Conservation (phyloP, 2,797 vertebrate genomes). For the Eremophila alpestris region DNA sequence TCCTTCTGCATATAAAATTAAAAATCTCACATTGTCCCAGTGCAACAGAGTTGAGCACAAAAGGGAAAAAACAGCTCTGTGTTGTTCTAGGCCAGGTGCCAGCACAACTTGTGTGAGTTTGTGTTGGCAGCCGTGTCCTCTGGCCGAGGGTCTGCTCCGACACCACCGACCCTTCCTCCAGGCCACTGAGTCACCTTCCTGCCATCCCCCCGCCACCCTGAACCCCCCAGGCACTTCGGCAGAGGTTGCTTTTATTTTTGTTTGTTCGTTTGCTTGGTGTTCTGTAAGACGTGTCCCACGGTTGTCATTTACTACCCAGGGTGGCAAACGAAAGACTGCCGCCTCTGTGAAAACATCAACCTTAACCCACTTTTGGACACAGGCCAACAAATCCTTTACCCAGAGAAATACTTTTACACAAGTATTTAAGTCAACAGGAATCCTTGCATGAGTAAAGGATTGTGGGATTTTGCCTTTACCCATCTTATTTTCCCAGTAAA, state of each 20-base stretch:
- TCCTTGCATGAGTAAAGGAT: slow-evolving; percentile 30
- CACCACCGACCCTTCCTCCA: not conserved
- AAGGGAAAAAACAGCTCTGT: slow-evolving; percentile 54
- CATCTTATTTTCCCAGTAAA: slow-evolving; percentile 31
- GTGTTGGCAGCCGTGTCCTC: slow-evolving; percentile 20
- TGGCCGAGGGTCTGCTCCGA: not conserved
- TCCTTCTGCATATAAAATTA: not conserved
- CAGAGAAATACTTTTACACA: slow-evolving; percentile 36
- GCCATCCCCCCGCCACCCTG: not conserved
- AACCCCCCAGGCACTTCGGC: not conserved
- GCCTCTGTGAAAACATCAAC: slow-evolving; percentile 19
- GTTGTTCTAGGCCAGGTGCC: slow-evolving; percentile 56
- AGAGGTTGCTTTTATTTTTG: not conserved
- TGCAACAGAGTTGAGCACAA: not conserved
- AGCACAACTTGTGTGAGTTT: slow-evolving; percentile 33
- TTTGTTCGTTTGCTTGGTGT: not conserved
- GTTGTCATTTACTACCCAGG: not conserved
- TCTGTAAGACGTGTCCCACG: not conserved
- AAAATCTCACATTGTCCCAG: slow-evolving; percentile 45
- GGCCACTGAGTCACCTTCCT: not conserved
- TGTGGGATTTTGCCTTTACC: slow-evolving; percentile 29
- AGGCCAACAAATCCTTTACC: slow-evolving; percentile 19
- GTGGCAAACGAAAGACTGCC: not conserved
- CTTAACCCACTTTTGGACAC: not conserved
- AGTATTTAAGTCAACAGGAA: slow-evolving; percentile 42